These are phyloP conservation scores for Dermolepida albohirtum DNA, from an alignment of 2,888 invertebrate genomes.

Conservation along the genomic window DNA sequence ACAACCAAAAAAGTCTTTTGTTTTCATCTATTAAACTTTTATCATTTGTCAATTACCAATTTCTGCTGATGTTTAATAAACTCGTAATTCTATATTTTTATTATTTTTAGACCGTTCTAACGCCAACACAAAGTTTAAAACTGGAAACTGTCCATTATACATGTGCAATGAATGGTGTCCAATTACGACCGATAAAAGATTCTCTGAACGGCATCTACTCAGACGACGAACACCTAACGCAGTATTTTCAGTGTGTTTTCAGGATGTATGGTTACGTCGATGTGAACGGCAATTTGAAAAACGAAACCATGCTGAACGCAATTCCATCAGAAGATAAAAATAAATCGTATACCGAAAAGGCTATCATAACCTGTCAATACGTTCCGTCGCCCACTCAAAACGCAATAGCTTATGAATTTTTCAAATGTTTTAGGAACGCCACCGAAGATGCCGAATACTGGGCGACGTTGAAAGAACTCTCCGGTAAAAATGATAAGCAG, in stretches of 20 bases:
- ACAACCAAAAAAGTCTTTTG: too few species aligned
- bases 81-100: not conserved
- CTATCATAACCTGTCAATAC: conserved; percentile 32
- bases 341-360: conserved; percentile 19
- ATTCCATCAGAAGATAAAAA: conserved; percentile 35
- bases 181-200: conserved; percentile 21
- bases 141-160: conserved; percentile 35
- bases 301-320: conserved; percentile 22
- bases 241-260: conserved; percentile 38
- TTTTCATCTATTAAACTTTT: too few species aligned
- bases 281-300: conserved; percentile 18
- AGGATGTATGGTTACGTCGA: conserved; percentile 31
- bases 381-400: conserved; percentile 12
- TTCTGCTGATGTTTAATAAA: too few species aligned
- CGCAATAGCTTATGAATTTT: conserved; percentile 36
- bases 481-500: conserved; percentile 25
- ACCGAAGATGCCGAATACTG: conserved; percentile 31
- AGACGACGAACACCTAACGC: conserved; percentile 2
- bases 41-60: too few species aligned
- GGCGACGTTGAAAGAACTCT: conserved; percentile 18
- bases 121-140: conserved; percentile 21
- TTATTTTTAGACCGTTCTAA: conserved; percentile 29
- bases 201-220: conserved; percentile 18
- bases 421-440: conserved; percentile 32
- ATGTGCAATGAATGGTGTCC: conserved; percentile 28